Evolutionary conservation across 1,140 invertebrate genomes (phyloP), one percentile per base, ranked within the genome.

Genomic region (Pseudomyrmex concolor): DNA sequence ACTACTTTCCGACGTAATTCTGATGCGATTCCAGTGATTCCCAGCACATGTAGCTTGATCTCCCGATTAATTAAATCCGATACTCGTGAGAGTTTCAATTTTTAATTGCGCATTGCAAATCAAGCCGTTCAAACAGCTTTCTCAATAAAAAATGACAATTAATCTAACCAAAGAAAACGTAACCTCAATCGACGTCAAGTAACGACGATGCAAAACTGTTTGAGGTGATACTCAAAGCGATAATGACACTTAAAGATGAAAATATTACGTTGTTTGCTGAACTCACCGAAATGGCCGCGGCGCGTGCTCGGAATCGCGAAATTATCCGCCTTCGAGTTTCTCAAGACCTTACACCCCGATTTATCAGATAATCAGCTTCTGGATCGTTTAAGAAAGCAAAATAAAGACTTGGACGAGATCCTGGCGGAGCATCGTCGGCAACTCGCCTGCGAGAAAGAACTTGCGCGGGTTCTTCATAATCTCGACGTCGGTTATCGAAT

Each of bases 401-500:
- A 70, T 2, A 48, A 59, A 48, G 48, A 89, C 5, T 15, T 74
- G 3, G 25, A 81, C 5, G 68, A 86, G 51, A 80, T 89, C 8
- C 45, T 84, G 4, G 7, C 59, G 10, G 77, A 89, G 54, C 78
- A 89, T 83, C 72, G 51, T 25, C 54, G 50, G 7, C 83, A 85
- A 64, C 59, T 84, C 2, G 45, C 62, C 57, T 89, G 82, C 66
- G 88, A 89, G 25, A 71, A 48, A 62, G 67, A 87, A 71, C 60
- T 77, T 34, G 59, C 51, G 5, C 25, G 64, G 0, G 62, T 89
- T 48, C 59, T 89, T 12, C 74, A 48, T 54, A 89, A 85, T 71
- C 83, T 89, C 60, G 17, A 81, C 45, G 67, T 83, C 59, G 43
- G 54, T 51, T 87, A 68, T 78, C 78, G 78, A 25, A 78, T 89